Evolutionary conservation across 2,113 vertebrate genomes (phyloP).

Genomic region (Neogobius melanostomus): DNA sequence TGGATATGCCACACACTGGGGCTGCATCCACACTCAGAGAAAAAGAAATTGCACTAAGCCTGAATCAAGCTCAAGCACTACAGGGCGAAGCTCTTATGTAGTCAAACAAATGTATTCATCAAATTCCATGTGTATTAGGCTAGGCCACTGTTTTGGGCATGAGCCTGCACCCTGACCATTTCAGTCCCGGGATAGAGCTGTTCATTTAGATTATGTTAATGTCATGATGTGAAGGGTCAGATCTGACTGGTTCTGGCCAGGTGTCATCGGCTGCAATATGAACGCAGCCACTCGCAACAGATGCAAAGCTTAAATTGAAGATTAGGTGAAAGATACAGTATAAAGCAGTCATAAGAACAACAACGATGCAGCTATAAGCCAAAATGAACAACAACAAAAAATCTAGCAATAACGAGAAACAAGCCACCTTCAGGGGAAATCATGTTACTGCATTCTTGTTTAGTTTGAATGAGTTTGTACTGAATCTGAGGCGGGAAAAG

Average conservation of each 20-base stretch:
- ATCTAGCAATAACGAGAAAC: background rate
- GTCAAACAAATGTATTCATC: background rate
- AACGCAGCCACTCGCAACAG: slow-evolving; percentile 28
- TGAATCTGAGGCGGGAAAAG: background rate
- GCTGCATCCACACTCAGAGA: background rate
- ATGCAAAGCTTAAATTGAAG: background rate
- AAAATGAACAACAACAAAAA: background rate
- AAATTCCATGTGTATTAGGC: background rate
- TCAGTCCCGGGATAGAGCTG: background rate
- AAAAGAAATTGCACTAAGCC: background rate
- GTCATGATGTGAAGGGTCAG: background rate
- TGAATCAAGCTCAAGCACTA: background rate
- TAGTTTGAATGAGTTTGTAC: background rate
- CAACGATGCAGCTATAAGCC: background rate
- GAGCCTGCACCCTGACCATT: background rate
- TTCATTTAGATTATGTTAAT: background rate
- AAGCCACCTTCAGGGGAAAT: background rate
- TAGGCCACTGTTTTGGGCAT: background rate
- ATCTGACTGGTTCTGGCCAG: background rate
- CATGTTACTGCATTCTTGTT: background rate
- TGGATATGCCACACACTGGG: slow-evolving; percentile 1
- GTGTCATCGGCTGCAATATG: background rate
- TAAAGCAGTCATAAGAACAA: background rate
- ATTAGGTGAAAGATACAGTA: background rate
- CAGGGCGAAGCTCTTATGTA: background rate